Base-by-base conservation (phyloP, 2,797 vertebrate genomes). In the Arnoldichthys spilopterus region DNA sequence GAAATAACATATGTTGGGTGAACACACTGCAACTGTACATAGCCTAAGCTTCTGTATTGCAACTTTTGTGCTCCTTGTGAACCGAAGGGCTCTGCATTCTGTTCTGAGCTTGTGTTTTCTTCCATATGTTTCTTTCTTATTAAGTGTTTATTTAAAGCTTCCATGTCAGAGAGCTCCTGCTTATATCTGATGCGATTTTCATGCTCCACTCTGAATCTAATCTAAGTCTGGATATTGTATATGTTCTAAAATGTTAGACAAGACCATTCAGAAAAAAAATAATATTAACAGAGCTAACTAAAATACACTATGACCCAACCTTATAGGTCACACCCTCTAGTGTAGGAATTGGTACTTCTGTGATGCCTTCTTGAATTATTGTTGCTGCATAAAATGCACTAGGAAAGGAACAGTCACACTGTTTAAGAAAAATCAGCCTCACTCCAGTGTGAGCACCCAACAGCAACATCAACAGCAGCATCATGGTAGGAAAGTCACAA, bases 281-380 rank as follows among this genome's bases (percentile, higher is more conserved):
- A 37, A 37, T 70, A n/a, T n/a, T 54, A 49, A 71, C 11, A 54
- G 30, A 37, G 32, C 26, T 51, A 51, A n/a, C 45, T 24, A 22
- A 43, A 26, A 37, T 26, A 26, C 37, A 37, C 37, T 37, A 37
- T 37, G n/a, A 12, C 3, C 67, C 28, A n/a, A 9, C 18, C 32
- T 37, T 54, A n/a, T 15, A 22, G 2, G 24, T 54, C 1, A 4
- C 18, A 37, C n/a, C 4, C 12, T 7, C 16, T 34, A 34, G 67
- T 70, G 45, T 26, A 70, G 66, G 16, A 51, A 20, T 4, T 5
- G 18, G n/a, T 30, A 16, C 54, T 71, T 54, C 12, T 8, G 4
- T n/a, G 12, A 16, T 56, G 69, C 51, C n/a, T 37, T 37, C 51
- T 56, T 71, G 30, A 54, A 56, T 67, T 67, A 56, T 56, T 71